Evolutionary conservation across 2,113 vertebrate species (phyloP).

Genomic region (Otus sunia): DNA sequence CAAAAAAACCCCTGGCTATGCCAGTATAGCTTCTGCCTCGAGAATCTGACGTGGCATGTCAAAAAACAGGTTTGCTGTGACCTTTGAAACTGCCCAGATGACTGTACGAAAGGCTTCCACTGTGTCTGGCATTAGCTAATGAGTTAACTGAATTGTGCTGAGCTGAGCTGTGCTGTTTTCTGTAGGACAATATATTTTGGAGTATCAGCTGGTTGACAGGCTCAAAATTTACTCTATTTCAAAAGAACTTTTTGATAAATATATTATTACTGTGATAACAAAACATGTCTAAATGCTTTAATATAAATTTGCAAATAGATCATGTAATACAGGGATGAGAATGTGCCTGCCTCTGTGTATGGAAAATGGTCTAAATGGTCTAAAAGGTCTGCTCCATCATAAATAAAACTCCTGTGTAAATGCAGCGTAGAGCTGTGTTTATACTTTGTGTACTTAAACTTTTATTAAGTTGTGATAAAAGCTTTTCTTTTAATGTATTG

Average conservation of each 20-base stretch:
- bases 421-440: not conserved
- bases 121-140: not conserved
- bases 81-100: slow-evolving; percentile 19
- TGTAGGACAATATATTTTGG: not conserved
- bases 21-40: not conserved
- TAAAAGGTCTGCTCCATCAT: not conserved
- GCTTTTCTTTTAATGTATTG: not conserved
- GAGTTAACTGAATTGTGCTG: not conserved
- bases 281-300: not conserved
- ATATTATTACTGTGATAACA: not conserved
- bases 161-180: not conserved
- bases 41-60: not conserved
- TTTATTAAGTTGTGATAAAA: not conserved
- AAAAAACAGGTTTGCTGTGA: not conserved
- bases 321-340: not conserved
- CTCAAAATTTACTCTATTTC: not conserved
- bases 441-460: not conserved
- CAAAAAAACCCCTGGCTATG: accelerated
- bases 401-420: not conserved
- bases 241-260: not conserved
- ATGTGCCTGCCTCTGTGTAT: accelerated
- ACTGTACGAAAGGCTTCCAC: not conserved
- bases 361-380: not conserved
- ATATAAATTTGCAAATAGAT: not conserved
- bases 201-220: not conserved